A percentile compares a stretch with the other conserved stretches of the same genome.
Conservation (phyloP, 2,113 vertebrate genomes). For the Ceuthmochares aereus region DNA sequence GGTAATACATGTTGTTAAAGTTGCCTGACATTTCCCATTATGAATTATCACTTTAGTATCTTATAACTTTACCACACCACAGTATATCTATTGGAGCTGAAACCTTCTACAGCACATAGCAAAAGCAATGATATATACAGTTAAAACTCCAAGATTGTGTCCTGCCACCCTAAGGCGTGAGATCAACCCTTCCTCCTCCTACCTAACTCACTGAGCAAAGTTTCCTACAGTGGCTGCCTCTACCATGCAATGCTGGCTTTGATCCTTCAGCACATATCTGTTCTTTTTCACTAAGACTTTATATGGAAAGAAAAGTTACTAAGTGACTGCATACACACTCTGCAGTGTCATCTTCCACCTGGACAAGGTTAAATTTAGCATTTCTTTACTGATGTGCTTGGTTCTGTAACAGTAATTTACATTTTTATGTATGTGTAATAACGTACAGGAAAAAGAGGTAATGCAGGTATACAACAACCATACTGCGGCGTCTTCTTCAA, state of each 20-base stretch:
- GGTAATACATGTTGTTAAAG: neutral
- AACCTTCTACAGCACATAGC: fast-evolving
- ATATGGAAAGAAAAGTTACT: fast-evolving
- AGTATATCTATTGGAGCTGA: neutral
- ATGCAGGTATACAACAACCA: neutral
- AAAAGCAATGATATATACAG: neutral
- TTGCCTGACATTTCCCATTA: neutral
- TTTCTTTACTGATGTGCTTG: neutral
- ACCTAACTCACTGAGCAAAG: neutral
- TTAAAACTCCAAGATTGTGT: neutral
- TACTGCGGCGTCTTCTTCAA: neutral
- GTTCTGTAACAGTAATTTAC: neutral
- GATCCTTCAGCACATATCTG: neutral
- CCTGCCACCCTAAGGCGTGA: neutral
- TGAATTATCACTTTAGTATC: neutral
- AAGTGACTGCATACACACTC: neutral
- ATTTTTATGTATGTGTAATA: neutral
- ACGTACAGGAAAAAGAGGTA: neutral
- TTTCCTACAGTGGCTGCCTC: neutral
- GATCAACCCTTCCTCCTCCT: neutral
- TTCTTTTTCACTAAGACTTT: neutral
- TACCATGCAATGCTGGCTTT: neutral
- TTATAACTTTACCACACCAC: neutral
- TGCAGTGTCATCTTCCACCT: neutral
- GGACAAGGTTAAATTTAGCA: neutral